Evolutionary conservation across 2,888 invertebrate genomes (phyloP).

Genomic region (Melolontha melolontha): DNA sequence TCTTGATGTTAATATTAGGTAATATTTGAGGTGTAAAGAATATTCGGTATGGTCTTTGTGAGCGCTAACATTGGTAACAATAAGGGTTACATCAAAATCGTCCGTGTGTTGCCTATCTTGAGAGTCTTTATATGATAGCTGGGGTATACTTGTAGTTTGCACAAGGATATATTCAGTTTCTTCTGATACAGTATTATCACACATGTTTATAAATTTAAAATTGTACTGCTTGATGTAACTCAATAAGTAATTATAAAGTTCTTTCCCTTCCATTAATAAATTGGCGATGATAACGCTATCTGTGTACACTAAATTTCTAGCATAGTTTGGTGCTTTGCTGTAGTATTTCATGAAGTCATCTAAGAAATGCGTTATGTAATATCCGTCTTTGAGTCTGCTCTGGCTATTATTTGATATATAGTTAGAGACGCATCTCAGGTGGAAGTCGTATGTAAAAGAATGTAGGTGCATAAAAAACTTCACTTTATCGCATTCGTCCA

Average conservation of each 20-base stretch:
- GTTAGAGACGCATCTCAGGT: conserved; percentile 75
- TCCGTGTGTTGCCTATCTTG: conserved; percentile 73
- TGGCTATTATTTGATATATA: conserved; percentile 72
- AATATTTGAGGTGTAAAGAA: conserved; percentile 70
- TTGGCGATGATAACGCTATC: conserved; percentile 71
- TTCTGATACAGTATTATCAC: conserved; percentile 60
- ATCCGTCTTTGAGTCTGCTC: conserved; percentile 69
- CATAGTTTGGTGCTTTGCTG: conserved; percentile 81
- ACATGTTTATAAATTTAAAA: conserved; percentile 77
- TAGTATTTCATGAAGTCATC: conserved; percentile 83
- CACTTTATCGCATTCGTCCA: conserved; percentile 77
- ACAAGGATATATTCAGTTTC: conserved; percentile 73
- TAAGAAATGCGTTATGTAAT: conserved; percentile 79
- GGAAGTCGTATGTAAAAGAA: conserved; percentile 83
- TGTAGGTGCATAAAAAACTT: conserved; percentile 80
- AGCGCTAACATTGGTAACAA: conserved; percentile 71
- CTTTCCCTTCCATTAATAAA: conserved; percentile 73
- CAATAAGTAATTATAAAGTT: conserved; percentile 78
- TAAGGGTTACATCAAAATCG: conserved; percentile 76
- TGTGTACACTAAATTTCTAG: conserved; percentile 78
- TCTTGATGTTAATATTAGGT: conserved; percentile 72
- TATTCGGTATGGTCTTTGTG: conserved; percentile 59
- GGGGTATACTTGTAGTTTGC: conserved; percentile 70
- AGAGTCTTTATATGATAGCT: conserved; percentile 71
- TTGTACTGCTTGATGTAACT: conserved; percentile 75